Percentiles rank a stretch among this genome's conserved stretches.
Conservation (phyloP, 2,888 invertebrate genomes). For the Epinotia nisella region DNA sequence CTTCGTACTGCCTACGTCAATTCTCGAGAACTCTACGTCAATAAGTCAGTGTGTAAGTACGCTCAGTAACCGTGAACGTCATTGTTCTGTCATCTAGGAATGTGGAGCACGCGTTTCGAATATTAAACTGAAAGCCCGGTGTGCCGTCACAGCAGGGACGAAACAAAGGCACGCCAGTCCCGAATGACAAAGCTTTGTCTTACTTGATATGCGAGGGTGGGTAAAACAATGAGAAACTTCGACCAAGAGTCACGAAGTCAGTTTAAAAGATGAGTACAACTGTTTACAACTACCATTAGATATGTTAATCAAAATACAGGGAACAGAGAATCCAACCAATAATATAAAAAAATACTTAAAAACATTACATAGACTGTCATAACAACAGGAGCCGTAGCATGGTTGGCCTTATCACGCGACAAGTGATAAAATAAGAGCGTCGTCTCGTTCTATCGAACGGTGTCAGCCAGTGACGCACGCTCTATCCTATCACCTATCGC, state of each 20-base stretch:
- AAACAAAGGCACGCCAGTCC: constrained; percentile 16
- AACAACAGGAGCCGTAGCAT: no score
- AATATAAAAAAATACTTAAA: no score
- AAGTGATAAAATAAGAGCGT: no score
- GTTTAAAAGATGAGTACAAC: background rate
- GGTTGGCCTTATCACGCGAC: no score
- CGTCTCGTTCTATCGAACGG: no score
- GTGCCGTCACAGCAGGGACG: background rate
- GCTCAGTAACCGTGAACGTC: background rate
- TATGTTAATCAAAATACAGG: no score
- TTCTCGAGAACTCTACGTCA: background rate
- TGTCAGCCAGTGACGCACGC: no score
- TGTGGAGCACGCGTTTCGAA: constrained; percentile 10
- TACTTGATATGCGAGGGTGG: background rate
- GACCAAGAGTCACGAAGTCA: background rate
- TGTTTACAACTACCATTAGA: no score
- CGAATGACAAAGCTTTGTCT: constrained; percentile 8
- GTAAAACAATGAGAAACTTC: background rate
- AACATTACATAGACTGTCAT: no score
- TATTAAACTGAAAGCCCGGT: constrained; percentile 5
- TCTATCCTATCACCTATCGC: no score
- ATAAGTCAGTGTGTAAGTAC: background rate
- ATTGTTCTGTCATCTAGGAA: background rate
- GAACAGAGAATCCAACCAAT: no score
- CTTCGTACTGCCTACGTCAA: background rate